Conservation (phyloP, 2,888 invertebrate species). For the Dendrolimus pini region DNA sequence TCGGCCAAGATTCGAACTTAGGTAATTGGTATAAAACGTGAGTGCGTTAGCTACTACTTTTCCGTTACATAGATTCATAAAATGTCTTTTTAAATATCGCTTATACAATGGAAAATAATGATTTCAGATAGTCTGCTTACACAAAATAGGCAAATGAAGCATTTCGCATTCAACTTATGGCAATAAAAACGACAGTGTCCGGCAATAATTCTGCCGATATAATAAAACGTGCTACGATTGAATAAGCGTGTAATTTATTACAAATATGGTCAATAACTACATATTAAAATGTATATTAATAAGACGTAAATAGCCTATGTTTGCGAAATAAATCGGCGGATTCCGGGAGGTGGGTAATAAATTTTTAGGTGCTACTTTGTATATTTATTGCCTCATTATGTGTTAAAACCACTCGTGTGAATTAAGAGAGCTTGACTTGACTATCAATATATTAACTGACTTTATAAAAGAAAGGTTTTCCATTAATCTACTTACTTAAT, state of each 20-base stretch:
- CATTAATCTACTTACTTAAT: too few relatives aligned
- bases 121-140: not conserved
- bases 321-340: not conserved
- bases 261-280: not conserved
- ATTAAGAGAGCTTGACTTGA: not conserved
- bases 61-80: too few relatives aligned
- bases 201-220: not conserved
- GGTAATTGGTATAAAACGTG: too few relatives aligned
- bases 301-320: not conserved
- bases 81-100: too few relatives aligned
- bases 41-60: too few relatives aligned
- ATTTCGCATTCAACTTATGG: not conserved
- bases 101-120: not conserved
- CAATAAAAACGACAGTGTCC: not conserved
- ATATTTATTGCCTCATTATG: not conserved
- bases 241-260: not conserved
- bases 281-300: not conserved
- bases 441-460: not conserved
- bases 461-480: not conserved
- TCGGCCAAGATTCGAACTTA: too few relatives aligned
- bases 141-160: not conserved
- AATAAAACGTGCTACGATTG: not conserved
- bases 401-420: not conserved
- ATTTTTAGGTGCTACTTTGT: not conserved
- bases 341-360: not conserved